Evolutionary conservation across 2,888 invertebrate species (phyloP).

Genomic region (Falcaria lacertinaria): DNA sequence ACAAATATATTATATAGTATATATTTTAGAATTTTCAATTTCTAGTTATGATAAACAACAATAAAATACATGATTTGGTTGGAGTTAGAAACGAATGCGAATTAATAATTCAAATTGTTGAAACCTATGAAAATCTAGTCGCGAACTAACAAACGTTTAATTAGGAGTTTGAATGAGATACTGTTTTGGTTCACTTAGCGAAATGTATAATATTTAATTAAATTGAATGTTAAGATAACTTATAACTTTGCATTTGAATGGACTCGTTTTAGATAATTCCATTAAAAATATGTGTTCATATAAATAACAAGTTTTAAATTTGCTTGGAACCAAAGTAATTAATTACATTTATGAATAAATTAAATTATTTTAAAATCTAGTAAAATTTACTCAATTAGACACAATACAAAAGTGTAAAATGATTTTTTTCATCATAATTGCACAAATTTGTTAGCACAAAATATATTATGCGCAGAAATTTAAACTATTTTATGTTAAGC

Average conservation of each 20-base stretch:
- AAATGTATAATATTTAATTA: not conserved
- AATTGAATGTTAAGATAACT: not conserved
- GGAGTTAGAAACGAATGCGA: no score
- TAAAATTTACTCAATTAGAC: not conserved
- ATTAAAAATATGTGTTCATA: not conserved
- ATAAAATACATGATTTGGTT: no score
- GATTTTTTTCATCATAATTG: not conserved
- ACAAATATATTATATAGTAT: no score
- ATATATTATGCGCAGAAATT: not conserved
- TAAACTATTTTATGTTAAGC: no score
- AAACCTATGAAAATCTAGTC: not conserved
- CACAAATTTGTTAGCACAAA: not conserved
- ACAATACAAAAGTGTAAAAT: not conserved
- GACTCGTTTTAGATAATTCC: not conserved
- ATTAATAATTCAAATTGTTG: no score
- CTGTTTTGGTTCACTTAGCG: not conserved
- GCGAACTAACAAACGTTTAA: conserved; percentile 3
- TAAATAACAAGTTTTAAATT: conserved; percentile 5
- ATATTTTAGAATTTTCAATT: no score
- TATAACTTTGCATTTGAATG: not conserved
- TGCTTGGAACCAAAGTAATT: not conserved
- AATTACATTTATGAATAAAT: not conserved
- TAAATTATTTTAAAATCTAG: conserved; percentile 6
- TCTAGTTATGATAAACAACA: no score
- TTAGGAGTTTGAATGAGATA: not conserved